Conservation (phyloP, 1,140 invertebrate genomes). For the Dendrolimus kikuchii region DNA sequence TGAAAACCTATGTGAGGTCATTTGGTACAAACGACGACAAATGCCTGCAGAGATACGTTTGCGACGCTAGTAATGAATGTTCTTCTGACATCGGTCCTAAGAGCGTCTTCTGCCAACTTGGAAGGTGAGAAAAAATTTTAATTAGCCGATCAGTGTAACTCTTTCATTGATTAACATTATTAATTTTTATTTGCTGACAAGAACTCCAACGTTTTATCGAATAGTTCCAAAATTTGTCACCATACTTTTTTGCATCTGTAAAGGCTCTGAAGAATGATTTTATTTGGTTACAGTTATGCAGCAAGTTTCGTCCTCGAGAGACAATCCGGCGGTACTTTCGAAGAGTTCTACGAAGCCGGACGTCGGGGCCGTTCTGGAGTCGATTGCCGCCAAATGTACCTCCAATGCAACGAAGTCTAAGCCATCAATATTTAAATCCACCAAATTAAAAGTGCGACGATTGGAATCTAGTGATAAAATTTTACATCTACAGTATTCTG, state of each 20-base stretch:
- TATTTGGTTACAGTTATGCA: constrained; percentile 78
- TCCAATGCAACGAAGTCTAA: constrained; percentile 91
- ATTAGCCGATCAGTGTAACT: too few relatives aligned
- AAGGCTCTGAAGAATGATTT: constrained; percentile 5
- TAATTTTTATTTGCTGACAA: too few relatives aligned
- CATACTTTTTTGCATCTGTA: background rate
- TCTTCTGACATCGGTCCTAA: constrained; percentile 86
- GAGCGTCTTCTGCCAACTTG: constrained; percentile 91
- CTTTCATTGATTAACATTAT: too few relatives aligned
- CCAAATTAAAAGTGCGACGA: constrained; percentile 14
- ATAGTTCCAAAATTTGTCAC: background rate
- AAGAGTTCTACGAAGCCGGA: constrained; percentile 87
- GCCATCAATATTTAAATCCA: constrained; percentile 5
- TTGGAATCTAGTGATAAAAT: constrained; percentile 16
- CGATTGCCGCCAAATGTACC: constrained; percentile 85
- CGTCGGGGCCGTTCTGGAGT: constrained; percentile 86
- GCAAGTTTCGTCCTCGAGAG: constrained; percentile 87
- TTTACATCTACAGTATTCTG: background rate
- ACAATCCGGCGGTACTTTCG: constrained; percentile 81
- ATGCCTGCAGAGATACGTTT: constrained; percentile 87
- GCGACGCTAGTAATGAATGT: constrained; percentile 91
- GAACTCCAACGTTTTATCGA: too few relatives aligned
- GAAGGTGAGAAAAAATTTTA: constrained; percentile 84
- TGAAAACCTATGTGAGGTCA: constrained; percentile 90
- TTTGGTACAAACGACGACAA: constrained; percentile 85